phyloP scores from a whole-genome alignment of 2,797 vertebrate genomes.

The Coendou prehensilis region DNA sequence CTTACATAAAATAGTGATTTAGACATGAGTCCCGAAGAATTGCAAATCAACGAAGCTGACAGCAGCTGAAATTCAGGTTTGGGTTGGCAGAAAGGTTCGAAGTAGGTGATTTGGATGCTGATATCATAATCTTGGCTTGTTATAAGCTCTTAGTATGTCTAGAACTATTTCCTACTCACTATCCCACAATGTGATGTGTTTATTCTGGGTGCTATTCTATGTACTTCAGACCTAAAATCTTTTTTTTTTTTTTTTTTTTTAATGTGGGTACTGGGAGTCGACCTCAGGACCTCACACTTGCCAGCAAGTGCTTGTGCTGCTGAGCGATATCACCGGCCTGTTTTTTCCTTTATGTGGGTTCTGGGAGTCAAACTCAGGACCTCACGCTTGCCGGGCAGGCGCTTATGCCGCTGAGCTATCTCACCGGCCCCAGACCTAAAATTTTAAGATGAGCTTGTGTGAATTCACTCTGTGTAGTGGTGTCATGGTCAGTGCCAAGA shows the following conservation, averaged over 20 bases:
- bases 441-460: conserved; percentile 1
- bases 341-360: no score
- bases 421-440: neutral
- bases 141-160: neutral
- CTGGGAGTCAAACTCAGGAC: no score
- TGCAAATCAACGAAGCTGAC: conserved; percentile 14
- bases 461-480: neutral
- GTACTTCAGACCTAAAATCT: conserved; percentile 10
- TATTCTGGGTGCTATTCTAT: neutral
- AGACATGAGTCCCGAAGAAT: neutral
- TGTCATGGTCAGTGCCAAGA: neutral
- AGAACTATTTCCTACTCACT: conserved; percentile 1
- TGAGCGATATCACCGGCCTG: no score
- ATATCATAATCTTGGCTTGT: neutral
- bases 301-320: no score
- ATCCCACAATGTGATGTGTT: neutral
- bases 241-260: no score
- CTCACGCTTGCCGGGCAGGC: no score
- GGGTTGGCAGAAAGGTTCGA: neutral
- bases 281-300: no score
- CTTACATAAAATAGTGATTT: conserved; percentile 63
- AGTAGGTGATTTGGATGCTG: neutral
- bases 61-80: conserved; percentile 49
- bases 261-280: no score
- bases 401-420: no score